These are phyloP conservation scores for Anoplolepis gracilipes DNA, from an alignment of 1,140 invertebrate genomes.

Conservation along the genomic window DNA sequence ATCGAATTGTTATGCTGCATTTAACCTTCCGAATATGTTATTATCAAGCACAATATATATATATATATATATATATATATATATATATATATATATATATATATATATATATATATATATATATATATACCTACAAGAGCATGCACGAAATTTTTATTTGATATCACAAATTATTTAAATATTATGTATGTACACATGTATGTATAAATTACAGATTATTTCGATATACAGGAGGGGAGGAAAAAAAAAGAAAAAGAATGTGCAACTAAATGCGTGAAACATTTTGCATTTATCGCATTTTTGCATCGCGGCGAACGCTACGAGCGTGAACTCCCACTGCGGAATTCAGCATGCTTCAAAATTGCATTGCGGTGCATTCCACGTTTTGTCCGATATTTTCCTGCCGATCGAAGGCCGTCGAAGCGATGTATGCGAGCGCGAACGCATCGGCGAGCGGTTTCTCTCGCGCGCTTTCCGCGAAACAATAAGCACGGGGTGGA, in stretches of 20 bases:
- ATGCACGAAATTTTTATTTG: not conserved
- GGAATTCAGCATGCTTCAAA: slow-evolving; percentile 40
- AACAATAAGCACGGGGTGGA: slow-evolving; percentile 38
- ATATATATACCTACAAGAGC: too few relatives aligned
- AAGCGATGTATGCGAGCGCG: slow-evolving; percentile 11
- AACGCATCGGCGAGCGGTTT: slow-evolving; percentile 32
- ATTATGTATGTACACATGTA: not conserved
- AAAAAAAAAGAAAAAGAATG: slow-evolving; percentile 21
- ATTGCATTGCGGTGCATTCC: slow-evolving; percentile 42
- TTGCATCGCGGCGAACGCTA: not conserved
- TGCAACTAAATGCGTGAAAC: slow-evolving; percentile 22
- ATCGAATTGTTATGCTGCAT: slow-evolving; percentile 3
- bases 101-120: too few relatives aligned
- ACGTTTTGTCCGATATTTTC: slow-evolving; percentile 35
- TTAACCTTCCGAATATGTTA: not conserved
- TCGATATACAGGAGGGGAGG: not conserved
- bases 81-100: too few relatives aligned
- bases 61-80: too few relatives aligned
- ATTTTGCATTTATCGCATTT: slow-evolving; percentile 54
- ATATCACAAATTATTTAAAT: slow-evolving; percentile 39
- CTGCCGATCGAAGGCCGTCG: slow-evolving; percentile 15
- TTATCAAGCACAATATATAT: slow-evolving; percentile 7
- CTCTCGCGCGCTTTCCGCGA: slow-evolving; percentile 37
- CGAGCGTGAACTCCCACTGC: not conserved
- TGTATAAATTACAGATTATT: not conserved